Evolutionary conservation across 2,888 invertebrate genomes (phyloP).

Genomic region (Onthophagus sagittarius): DNA sequence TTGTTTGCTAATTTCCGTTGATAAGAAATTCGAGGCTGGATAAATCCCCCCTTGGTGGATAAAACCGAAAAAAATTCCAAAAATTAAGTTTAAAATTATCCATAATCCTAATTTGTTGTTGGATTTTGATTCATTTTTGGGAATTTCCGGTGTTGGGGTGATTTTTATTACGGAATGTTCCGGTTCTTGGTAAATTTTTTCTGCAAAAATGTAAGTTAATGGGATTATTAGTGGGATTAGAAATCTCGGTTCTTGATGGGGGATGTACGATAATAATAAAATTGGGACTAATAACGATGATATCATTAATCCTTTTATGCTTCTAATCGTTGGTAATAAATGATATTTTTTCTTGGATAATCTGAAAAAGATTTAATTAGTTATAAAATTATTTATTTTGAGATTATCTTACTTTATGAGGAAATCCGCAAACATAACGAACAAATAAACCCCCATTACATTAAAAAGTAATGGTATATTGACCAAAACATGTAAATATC

Average conservation of each 20-base stretch:
- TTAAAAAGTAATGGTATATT: conserved; percentile 85
- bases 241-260: conserved; percentile 91
- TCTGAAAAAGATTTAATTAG: conserved; percentile 22
- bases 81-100: conserved; percentile 65
- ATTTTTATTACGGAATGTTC: conserved; percentile 34
- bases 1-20: conserved; percentile 53
- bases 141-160: conserved; percentile 14
- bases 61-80: conserved; percentile 77
- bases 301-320: conserved; percentile 75
- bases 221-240: conserved; percentile 80
- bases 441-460: conserved; percentile 65
- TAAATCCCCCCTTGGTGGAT: conserved; percentile 85
- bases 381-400: too few relatives aligned
- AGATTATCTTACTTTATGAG: conserved; percentile 27
- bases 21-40: conserved; percentile 61
- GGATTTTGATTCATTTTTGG: neutral
- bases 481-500: conserved; percentile 73
- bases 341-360: conserved; percentile 60
- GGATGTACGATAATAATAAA: conserved; percentile 72
- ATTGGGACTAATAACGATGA: conserved; percentile 72
- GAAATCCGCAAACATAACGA: conserved; percentile 52
- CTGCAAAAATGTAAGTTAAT: conserved; percentile 68
- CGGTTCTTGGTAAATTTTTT: conserved; percentile 37
- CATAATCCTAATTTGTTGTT: conserved; percentile 51
- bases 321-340: conserved; percentile 70